These are phyloP conservation scores for Albula glossodonta DNA, from an alignment of 2,113 vertebrate genomes.

Conservation along the genomic window DNA sequence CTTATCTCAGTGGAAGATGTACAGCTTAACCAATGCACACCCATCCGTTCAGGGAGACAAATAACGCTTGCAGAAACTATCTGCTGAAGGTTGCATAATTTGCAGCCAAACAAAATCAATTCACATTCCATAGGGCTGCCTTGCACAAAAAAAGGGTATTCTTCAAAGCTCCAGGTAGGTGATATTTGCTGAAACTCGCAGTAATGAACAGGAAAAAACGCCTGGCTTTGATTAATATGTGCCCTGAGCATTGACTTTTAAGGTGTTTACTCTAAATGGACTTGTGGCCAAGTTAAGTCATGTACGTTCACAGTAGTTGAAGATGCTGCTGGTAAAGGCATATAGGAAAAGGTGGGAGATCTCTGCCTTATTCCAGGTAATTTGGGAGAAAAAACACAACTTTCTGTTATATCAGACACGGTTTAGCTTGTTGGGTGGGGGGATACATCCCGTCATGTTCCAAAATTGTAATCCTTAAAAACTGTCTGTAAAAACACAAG, in stretches of 20 bases:
- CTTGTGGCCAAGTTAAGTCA: background rate
- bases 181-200: background rate
- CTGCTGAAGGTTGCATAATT: constrained; percentile 27
- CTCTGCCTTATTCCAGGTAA: background rate
- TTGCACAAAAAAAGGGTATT: background rate
- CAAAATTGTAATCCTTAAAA: too few species aligned
- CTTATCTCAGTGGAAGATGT: constrained; percentile 42
- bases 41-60: constrained; percentile 25
- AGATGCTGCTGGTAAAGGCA: background rate
- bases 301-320: background rate
- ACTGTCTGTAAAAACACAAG: too few species aligned
- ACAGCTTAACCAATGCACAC: constrained; percentile 26
- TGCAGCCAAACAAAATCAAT: constrained; percentile 22
- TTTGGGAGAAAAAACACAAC: background rate
- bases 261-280: too few species aligned
- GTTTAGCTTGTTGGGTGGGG: too few species aligned
- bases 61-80: constrained; percentile 26
- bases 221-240: too few species aligned
- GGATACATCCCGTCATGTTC: too few species aligned
- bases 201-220: too few species aligned
- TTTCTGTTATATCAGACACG: too few species aligned
- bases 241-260: too few species aligned
- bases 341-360: background rate
- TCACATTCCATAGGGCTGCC: background rate
- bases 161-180: background rate